Percentiles rank a stretch among this genome's conserved stretches.
phyloP scores from a whole-genome alignment of 2,888 invertebrate genomes.

The Drosophila histrio region DNA sequence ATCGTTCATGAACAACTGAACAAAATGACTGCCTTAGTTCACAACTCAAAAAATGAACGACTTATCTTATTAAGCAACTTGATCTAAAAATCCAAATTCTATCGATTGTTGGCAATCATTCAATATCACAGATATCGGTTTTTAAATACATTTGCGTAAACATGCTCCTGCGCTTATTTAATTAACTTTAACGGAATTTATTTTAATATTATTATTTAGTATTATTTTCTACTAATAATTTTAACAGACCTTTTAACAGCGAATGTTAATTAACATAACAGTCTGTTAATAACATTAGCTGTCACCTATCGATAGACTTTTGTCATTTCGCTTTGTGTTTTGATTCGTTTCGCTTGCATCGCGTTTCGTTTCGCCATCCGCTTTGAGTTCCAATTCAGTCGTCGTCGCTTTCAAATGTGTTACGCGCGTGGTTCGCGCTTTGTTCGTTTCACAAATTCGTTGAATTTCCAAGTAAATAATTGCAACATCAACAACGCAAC shows the following conservation, averaged over 20 bases:
- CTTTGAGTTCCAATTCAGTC: slow-evolving; percentile 53
- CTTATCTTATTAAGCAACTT: too few species aligned
- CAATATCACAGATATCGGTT: too few species aligned
- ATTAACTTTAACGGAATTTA: too few species aligned
- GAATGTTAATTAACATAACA: not conserved
- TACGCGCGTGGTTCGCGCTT: slow-evolving; percentile 53
- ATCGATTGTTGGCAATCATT: too few species aligned
- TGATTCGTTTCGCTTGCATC: slow-evolving; percentile 44
- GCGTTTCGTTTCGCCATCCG: slow-evolving; percentile 26
- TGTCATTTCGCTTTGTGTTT: slow-evolving; percentile 41
- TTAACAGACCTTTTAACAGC: not conserved
- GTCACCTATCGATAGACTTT: slow-evolving; percentile 32
- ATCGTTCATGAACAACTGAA: too few species aligned
- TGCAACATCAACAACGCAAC: slow-evolving; percentile 54
- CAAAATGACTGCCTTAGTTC: too few species aligned
- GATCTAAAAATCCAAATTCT: too few species aligned
- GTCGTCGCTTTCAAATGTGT: slow-evolving; percentile 52
- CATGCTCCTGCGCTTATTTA: too few species aligned
- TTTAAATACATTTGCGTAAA: too few species aligned
- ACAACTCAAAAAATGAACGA: too few species aligned
- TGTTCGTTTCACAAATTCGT: slow-evolving; percentile 52
- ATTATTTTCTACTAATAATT: not conserved
- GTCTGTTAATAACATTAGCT: not conserved
- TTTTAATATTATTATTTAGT: too few species aligned
- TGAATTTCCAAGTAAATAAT: slow-evolving; percentile 49